These are phyloP conservation scores for Phrynocephalus guinanensis DNA, from an alignment of 2,797 vertebrate species.

Conservation along the genomic window DNA sequence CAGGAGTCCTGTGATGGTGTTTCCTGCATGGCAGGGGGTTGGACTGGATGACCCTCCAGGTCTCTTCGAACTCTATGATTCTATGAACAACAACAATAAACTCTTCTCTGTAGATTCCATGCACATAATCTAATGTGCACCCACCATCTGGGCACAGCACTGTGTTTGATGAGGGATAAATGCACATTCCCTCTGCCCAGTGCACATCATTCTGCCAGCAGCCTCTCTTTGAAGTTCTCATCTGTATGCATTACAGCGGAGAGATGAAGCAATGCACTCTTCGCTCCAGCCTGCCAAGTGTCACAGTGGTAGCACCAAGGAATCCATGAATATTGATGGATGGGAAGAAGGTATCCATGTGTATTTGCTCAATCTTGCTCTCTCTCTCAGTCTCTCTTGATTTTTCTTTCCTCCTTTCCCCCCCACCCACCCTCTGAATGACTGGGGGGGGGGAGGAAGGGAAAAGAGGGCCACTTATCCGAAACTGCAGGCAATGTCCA, in stretches of 20 bases:
- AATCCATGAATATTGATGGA: slow-evolving; percentile 62
- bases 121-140: slow-evolving; percentile 39
- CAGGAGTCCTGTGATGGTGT: too few relatives aligned
- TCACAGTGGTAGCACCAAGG: slow-evolving; percentile 53
- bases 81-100: background rate
- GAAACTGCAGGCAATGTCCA: background rate
- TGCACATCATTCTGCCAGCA: slow-evolving; percentile 25
- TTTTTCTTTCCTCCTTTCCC: background rate
- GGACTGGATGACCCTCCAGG: too few relatives aligned
- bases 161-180: slow-evolving; percentile 48
- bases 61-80: too few relatives aligned
- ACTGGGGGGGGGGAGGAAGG: background rate
- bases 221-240: slow-evolving; percentile 46
- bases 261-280: slow-evolving; percentile 12
- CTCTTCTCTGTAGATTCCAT: slow-evolving; percentile 2
- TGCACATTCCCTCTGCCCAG: slow-evolving; percentile 28
- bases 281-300: slow-evolving; percentile 21
- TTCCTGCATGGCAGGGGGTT: too few relatives aligned
- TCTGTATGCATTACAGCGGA: slow-evolving; percentile 43
- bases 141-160: slow-evolving; percentile 24
- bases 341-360: slow-evolving; percentile 61
- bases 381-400: background rate
- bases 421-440: background rate
- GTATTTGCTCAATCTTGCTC: slow-evolving; percentile 38
- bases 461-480: background rate